These are phyloP conservation scores for Panurus biarmicus DNA, from an alignment of 2,113 vertebrate species.

Conservation along the genomic window DNA sequence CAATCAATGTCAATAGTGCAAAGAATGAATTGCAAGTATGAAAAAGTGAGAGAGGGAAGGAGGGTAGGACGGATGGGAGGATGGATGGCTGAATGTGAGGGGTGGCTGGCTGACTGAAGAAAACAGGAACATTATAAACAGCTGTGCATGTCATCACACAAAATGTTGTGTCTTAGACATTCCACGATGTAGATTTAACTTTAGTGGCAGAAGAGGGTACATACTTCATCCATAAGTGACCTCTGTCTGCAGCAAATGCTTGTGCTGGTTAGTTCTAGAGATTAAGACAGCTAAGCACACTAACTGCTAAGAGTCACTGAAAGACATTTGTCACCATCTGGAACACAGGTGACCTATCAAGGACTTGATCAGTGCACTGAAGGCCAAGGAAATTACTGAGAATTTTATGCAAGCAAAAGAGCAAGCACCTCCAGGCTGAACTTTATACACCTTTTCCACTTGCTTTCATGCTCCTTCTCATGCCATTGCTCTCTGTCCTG, in stretches of 20 bases:
- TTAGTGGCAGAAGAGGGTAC: neutral
- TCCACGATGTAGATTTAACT: neutral
- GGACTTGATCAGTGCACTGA: neutral
- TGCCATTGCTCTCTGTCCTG: neutral
- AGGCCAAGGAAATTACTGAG: neutral
- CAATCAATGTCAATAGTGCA: conserved; percentile 64
- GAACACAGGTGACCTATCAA: neutral
- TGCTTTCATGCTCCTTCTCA: neutral
- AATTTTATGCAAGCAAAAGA: neutral
- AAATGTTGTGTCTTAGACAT: neutral
- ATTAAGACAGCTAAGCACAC: neutral
- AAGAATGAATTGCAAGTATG: conserved; percentile 30
- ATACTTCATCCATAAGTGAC: neutral
- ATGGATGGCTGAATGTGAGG: neutral
- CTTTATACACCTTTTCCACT: neutral
- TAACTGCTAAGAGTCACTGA: neutral
- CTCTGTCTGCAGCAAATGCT: neutral
- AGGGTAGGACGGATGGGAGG: neutral
- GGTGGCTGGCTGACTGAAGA: neutral
- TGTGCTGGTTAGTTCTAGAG: neutral
- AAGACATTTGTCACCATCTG: neutral
- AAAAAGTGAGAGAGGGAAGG: neutral
- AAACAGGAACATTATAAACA: neutral
- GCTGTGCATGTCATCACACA: neutral
- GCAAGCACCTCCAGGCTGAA: neutral